Percentiles rank a stretch among this genome's conserved stretches.
Conservation (phyloP, 30 jellyfish, hydroid and myxozoan genomes). For the Nemopilema nomurai region DNA sequence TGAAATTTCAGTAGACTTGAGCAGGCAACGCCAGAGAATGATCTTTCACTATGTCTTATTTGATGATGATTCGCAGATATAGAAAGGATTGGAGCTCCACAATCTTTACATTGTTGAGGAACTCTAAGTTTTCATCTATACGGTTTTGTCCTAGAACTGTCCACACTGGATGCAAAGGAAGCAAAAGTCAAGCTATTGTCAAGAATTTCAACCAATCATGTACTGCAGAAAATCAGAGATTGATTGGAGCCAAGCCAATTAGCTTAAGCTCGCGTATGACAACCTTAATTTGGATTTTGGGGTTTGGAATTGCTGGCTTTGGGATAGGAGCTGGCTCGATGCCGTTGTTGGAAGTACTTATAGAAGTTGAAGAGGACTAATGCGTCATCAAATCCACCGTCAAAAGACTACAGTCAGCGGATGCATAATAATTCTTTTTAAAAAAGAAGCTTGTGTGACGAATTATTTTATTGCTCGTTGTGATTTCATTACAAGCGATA, state of each 20-base stretch:
- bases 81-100: background rate
- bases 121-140: background rate
- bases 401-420: too few relatives aligned
- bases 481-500: too few relatives aligned
- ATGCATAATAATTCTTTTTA: too few relatives aligned
- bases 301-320: background rate
- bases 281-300: background rate
- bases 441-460: too few relatives aligned
- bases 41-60: background rate
- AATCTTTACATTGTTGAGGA: background rate
- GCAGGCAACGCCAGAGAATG: background rate
- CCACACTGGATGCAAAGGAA: background rate
- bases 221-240: background rate
- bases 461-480: too few relatives aligned
- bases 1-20: background rate
- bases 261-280: background rate
- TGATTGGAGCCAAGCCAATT: background rate
- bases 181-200: background rate
- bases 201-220: background rate
- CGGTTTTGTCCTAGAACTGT: background rate
- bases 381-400: background rate
- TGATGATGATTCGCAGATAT: background rate
- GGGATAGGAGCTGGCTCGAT: background rate
- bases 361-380: background rate
- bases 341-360: background rate